phyloP scores from a whole-genome alignment of 2,113 vertebrate species.

The Sciurus niger region DNA sequence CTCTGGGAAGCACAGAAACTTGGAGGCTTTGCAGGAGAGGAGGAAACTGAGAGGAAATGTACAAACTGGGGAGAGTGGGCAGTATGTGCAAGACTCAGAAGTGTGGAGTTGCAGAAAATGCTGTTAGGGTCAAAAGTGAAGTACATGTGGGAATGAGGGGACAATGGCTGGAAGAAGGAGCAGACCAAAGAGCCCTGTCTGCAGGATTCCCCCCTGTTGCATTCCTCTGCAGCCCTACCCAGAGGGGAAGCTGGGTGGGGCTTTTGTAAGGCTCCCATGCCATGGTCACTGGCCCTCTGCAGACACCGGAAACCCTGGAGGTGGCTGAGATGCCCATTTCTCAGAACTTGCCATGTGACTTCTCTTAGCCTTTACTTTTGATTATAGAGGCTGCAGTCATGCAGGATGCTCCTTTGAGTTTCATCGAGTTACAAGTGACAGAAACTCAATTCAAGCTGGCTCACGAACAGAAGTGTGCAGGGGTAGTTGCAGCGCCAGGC shows the following conservation, averaged over 20 bases:
- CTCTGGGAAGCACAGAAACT: background rate
- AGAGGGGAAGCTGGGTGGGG: background rate
- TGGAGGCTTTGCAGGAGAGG: background rate
- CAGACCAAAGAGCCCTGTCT: background rate
- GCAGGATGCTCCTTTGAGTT: background rate
- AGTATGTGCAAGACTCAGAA: background rate
- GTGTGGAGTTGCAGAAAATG: background rate
- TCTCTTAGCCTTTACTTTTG: background rate
- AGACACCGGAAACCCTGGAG: background rate
- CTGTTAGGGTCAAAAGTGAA: background rate
- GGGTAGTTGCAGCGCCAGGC: background rate
- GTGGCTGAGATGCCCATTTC: too few relatives aligned
- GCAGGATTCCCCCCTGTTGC: accelerated
- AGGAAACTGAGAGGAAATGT: background rate
- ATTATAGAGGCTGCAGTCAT: background rate
- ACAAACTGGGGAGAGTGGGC: background rate
- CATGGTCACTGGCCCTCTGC: background rate
- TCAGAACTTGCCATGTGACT: background rate
- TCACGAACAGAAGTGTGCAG: background rate
- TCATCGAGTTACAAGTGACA: background rate
- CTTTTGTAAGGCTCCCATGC: background rate
- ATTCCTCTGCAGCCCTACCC: background rate
- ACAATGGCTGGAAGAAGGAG: accelerated
- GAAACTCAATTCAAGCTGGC: background rate
- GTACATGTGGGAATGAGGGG: background rate